Conservation (phyloP, 2,113 vertebrate genomes). For the Motacilla tschutschensis region DNA sequence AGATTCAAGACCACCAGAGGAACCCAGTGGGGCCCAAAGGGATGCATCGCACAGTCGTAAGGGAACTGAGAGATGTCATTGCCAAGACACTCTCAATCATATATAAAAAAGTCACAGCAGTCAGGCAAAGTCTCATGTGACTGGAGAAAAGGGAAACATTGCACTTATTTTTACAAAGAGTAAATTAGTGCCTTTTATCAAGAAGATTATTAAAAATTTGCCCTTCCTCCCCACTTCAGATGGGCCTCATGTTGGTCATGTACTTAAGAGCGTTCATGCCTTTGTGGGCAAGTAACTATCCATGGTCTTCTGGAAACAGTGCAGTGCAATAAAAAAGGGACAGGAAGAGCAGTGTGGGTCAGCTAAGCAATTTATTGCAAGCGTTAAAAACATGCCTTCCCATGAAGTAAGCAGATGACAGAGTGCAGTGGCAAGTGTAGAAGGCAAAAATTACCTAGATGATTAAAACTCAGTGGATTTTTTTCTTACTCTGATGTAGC, state of each 20-base stretch:
- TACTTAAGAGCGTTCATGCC: not conserved
- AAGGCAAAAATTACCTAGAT: not conserved
- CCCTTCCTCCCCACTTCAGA: not conserved
- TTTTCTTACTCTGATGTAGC: not conserved
- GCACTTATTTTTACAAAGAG: not conserved
- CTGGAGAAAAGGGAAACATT: not conserved
- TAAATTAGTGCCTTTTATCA: not conserved
- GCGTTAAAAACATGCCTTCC: not conserved
- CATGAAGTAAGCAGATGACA: not conserved
- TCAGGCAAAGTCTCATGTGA: not conserved
- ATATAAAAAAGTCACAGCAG: not conserved
- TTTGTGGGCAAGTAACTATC: not conserved
- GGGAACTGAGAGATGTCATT: not conserved
- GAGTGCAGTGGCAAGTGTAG: not conserved
- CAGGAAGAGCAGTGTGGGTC: not conserved
- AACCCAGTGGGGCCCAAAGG: accelerated
- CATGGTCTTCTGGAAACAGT: not conserved
- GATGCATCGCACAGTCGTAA: not conserved
- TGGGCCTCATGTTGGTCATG: not conserved
- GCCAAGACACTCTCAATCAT: accelerated
- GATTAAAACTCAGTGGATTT: not conserved
- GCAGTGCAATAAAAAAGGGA: not conserved
- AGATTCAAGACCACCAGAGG: not conserved
- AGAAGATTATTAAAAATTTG: not conserved
- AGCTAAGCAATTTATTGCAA: not conserved